Conservation (phyloP, 2,113 vertebrate genomes). For the Ictalurus punctatus region DNA sequence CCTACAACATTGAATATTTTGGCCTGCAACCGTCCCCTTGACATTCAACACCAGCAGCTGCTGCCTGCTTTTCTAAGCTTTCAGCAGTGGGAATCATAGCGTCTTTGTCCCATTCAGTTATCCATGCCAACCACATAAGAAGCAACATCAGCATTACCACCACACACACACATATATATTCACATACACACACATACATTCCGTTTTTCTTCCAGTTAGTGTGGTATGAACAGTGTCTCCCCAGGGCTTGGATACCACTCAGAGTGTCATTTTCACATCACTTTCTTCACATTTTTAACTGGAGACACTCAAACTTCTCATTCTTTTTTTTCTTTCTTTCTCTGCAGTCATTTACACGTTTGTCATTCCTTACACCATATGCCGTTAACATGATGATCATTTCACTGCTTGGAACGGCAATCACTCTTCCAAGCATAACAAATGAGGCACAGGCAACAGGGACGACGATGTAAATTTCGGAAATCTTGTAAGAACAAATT, state of each 20-base stretch:
- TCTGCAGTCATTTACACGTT: not conserved
- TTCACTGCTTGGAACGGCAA: conserved; percentile 17
- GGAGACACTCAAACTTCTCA: not conserved
- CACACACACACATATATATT: not conserved
- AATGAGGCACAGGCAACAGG: not conserved
- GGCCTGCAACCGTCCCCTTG: conserved; percentile 24
- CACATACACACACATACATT: conserved; percentile 8
- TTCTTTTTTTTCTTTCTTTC: not conserved
- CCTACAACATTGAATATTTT: not conserved
- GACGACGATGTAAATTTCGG: not conserved
- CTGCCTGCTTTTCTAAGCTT: conserved; percentile 44
- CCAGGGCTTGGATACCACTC: conserved; percentile 50
- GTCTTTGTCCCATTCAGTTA: conserved; percentile 8
- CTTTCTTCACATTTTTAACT: conserved; percentile 33
- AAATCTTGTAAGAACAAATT: not conserved
- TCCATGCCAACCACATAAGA: conserved; percentile 11
- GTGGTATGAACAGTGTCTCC: conserved; percentile 27
- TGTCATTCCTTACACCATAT: not conserved
- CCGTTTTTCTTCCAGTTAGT: conserved; percentile 1
- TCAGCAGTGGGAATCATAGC: conserved; percentile 26
- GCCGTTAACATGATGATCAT: not conserved
- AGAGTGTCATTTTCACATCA: conserved; percentile 48
- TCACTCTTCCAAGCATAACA: conserved; percentile 11
- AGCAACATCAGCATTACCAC: not conserved
- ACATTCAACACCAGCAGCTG: conserved; percentile 51